Conservation (phyloP, 2,888 invertebrate genomes). For the Osedax frankpressi region DNA sequence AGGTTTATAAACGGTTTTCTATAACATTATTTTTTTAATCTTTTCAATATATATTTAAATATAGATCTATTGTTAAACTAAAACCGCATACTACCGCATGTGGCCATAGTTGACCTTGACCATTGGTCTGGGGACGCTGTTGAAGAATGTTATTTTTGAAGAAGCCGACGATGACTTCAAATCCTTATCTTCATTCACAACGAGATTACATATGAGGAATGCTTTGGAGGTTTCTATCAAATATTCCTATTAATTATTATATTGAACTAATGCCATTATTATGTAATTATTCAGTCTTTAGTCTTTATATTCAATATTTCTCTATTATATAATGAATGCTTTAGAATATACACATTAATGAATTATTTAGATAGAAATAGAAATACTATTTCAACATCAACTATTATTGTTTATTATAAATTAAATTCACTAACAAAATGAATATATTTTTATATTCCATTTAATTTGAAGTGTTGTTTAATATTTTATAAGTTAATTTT, state of each 20-base stretch:
- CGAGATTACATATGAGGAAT: conserved; percentile 61
- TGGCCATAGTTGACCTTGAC: conserved; percentile 74
- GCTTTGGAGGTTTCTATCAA: conserved; percentile 39
- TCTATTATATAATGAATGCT: too few species aligned
- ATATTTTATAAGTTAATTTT: conserved; percentile 35
- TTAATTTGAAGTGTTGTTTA: not conserved
- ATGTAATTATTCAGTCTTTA: too few species aligned
- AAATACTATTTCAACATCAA: too few species aligned
- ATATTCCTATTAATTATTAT: too few species aligned
- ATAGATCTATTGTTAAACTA: not conserved
- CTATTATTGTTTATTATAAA: too few species aligned
- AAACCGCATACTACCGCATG: not conserved
- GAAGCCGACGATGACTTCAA: conserved; percentile 95
- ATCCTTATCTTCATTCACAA: conserved; percentile 93
- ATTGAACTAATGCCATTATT: too few species aligned
- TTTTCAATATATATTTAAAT: not conserved
- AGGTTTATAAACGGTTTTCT: too few species aligned
- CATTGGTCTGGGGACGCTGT: conserved; percentile 81
- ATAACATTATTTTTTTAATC: not conserved
- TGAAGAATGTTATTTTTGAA: conserved; percentile 81
- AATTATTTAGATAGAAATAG: too few species aligned
- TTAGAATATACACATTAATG: too few species aligned
- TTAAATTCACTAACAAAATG: too few species aligned
- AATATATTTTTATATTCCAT: not conserved
- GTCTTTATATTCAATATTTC: too few species aligned